Evolutionary conservation across 2,113 vertebrate species (phyloP), one percentile per base, ranked within the genome.

Genomic region (Malurus melanocephalus): DNA sequence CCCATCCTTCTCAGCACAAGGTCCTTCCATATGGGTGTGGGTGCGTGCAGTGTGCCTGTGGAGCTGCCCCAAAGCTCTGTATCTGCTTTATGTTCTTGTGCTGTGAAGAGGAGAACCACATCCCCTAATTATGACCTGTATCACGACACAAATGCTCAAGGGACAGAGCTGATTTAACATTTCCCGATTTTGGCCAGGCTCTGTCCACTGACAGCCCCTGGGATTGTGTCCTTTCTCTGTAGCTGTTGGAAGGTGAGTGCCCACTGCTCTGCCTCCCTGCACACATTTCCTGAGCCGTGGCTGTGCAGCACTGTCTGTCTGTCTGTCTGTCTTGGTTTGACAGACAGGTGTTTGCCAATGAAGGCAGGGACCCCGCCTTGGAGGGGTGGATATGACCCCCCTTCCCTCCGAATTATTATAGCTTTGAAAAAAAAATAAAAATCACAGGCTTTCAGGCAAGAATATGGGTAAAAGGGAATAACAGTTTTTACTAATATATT

Each of bases 41-140:
- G 11, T 64, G 28, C 42, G 18, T 1, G 1, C 0, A 1, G 13
- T 45, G 21, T 52, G 48, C 46, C 55, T 1, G 0, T 1, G 2
- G 18, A 38, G 19, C 11, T 1, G 3, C 28, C 33, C 27, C 9
- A 8, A 5, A n/a, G 64, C 33, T 59, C 35, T 12, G 1, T 0
- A 1, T 4, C 2, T 4, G 10, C 38, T 24, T 0, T 6, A 18
- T 0, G 0, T 64, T 6, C n/a, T 40, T 57, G 21, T 62, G 15
- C 23, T 1, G 6, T 4, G 28, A 22, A 40, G 65, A 55, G n/a
- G 55, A 75, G 61, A 53, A 49, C 11, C 28, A 3, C 6, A n/a
- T 22, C 61, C 23, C 20, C 60, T 62, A 18, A 24, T 33, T 45
- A 35, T 1, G 27, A 28, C 55, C 35, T n/a, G 61, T 78, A n/a